phyloP scores from a whole-genome alignment of 2,797 vertebrate species.

The Phrynocephalus guinanensis region DNA sequence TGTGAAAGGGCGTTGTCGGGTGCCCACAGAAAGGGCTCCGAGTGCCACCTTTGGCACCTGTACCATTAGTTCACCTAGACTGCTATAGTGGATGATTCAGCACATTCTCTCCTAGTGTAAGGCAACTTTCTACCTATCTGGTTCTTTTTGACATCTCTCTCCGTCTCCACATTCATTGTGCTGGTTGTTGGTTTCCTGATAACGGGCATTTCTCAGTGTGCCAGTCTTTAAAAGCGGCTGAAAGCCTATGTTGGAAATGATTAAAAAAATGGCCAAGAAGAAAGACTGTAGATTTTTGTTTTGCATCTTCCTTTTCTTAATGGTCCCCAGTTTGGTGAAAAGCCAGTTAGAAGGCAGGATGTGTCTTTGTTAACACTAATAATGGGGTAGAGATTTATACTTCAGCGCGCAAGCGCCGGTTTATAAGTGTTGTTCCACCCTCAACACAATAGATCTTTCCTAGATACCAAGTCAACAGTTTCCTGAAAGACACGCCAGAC shows the following conservation, averaged over 20 bases:
- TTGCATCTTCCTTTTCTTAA: neutral
- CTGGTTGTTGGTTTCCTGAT: fast-evolving
- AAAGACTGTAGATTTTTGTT: no score
- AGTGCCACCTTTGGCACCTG: no score
- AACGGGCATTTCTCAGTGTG: neutral
- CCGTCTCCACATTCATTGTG: fast-evolving
- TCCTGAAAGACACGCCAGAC: slow-evolving; percentile 63
- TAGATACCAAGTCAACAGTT: slow-evolving; percentile 66
- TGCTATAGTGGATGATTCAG: no score
- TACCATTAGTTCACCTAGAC: no score
- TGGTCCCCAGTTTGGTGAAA: neutral
- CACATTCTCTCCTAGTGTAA: no score
- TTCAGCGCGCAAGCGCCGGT: slow-evolving; percentile 16
- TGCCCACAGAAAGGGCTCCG: no score
- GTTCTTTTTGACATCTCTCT: neutral
- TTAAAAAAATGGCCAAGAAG: neutral
- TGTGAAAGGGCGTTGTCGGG: no score
- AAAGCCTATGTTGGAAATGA: neutral
- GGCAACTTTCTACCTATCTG: neutral
- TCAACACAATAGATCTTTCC: slow-evolving; percentile 64
- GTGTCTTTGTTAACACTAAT: slow-evolving; percentile 38
- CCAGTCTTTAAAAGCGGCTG: neutral
- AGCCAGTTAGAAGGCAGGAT: slow-evolving; percentile 54
- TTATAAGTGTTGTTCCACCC: slow-evolving; percentile 64
- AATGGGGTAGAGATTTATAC: slow-evolving; percentile 49